A percentile compares a stretch with the other conserved stretches of the same genome.
Evolutionary conservation across 2,113 vertebrate genomes (phyloP).

Genomic region (Nesoenas mayeri): DNA sequence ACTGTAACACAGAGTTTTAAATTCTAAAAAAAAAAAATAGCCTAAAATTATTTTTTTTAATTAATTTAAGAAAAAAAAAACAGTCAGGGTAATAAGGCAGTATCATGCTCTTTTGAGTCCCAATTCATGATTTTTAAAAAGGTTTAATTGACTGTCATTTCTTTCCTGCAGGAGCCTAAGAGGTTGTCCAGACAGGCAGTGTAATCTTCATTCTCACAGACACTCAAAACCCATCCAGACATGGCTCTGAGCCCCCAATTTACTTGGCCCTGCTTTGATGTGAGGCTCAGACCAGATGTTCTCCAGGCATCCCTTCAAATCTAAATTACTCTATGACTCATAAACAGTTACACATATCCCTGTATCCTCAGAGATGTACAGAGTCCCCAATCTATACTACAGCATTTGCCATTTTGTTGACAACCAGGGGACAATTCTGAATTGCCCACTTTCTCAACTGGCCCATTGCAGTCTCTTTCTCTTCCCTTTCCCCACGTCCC

Average conservation of each 20-base stretch:
- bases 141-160: not conserved
- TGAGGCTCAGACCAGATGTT: not conserved
- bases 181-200: not conserved
- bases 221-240: accelerated
- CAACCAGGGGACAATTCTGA: not conserved
- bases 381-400: not conserved
- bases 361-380: not conserved
- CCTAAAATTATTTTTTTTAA: not conserved
- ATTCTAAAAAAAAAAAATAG: not conserved
- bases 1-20: not conserved
- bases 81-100: not conserved
- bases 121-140: not conserved
- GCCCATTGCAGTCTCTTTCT: not conserved
- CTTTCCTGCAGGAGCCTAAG: not conserved
- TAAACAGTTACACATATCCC: not conserved
- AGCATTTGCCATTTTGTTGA: not conserved
- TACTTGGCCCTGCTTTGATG: not conserved
- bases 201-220: not conserved
- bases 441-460: accelerated
- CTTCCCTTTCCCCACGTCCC: accelerated
- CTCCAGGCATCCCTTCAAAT: not conserved
- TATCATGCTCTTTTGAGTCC: not conserved
- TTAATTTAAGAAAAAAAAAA: not conserved
- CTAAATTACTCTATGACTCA: not conserved
- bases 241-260: not conserved